Base-by-base conservation (phyloP, 2,797 vertebrate genomes). In the Hoplostethus mediterraneus region DNA sequence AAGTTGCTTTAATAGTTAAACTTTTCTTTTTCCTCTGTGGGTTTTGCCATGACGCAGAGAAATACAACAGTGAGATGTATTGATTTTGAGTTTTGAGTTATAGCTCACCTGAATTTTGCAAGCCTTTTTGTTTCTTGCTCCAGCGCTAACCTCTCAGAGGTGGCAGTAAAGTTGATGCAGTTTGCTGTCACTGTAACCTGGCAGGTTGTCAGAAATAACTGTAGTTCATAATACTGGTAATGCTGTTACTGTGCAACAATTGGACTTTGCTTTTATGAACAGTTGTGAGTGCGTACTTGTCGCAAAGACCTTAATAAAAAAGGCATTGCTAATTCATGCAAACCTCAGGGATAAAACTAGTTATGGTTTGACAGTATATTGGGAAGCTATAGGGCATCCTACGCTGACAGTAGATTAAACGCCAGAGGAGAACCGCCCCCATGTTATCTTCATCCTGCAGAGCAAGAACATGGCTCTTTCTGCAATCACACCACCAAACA, bases 401-500 rank as follows among this genome's bases (percentile, higher is more conserved):
- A 4, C 45, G 7, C 49, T 80, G 83, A 87, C 66, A 56, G 83
- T 73, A 67, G 74, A 82, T 87, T 17, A 77, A 84, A 82, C 82
- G 51, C 36, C 13, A 56, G 66, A 79, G 80, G 74, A 79, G 65
- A 71, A 79, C 75, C 54, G 69, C 38, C 56, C 75, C 82, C 28
- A 28, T 28, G 28, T 90, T 90, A 90, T 91, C 87, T 87, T 60
- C 54, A 71, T 83, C 75, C 82, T 82, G 80, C 86, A 91, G 84
- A 83, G 71, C 38, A 66, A 73, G 45, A 68, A 75, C 79, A 57
- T 36, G 59, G 68, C 81, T 83, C 71, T 67, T 76, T 71, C 65
- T 17, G 10, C 70, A 65, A 69, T 49, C 63, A 72, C 68, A 48
- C 59, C 65, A 75, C 58, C 65, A 78, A 81, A 84, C 68, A 64